These are phyloP conservation scores for Lucinisca nassula DNA, from an alignment of 2,888 invertebrate species.

Conservation along the genomic window DNA sequence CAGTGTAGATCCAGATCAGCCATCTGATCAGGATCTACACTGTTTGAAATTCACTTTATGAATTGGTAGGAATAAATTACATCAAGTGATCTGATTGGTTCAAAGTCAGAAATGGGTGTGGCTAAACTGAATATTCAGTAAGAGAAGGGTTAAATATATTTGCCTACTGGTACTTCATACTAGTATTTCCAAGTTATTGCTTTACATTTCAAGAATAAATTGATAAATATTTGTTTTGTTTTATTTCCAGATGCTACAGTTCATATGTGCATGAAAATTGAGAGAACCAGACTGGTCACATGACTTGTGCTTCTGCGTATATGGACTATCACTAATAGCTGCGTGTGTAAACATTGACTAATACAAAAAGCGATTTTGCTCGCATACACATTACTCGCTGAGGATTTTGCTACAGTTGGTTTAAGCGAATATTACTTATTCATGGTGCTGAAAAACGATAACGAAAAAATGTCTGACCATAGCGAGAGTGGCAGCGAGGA, in stretches of 20 bases:
- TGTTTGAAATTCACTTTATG: too few relatives aligned
- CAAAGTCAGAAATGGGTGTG: too few relatives aligned
- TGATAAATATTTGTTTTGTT: background rate
- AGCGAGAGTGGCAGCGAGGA: constrained; percentile 83
- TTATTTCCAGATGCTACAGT: background rate
- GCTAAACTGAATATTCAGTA: too few relatives aligned
- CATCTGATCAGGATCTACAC: too few relatives aligned
- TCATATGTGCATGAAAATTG: background rate
- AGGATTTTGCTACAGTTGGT: background rate
- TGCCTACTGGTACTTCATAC: too few relatives aligned
- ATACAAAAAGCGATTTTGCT: background rate
- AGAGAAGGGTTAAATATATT: too few relatives aligned
- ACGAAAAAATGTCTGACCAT: constrained; percentile 82
- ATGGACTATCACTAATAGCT: background rate
- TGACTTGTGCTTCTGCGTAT: background rate
- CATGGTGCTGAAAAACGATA: constrained; percentile 4
- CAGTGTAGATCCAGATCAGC: too few relatives aligned
- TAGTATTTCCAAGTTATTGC: too few relatives aligned
- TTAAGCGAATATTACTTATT: background rate
- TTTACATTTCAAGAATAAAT: too few relatives aligned
- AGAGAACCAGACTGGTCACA: background rate
- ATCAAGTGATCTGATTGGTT: too few relatives aligned
- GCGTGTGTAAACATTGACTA: background rate
- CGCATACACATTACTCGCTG: background rate
- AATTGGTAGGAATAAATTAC: too few relatives aligned